Conservation (phyloP, 2,888 invertebrate species). For the Julus scandinavius region DNA sequence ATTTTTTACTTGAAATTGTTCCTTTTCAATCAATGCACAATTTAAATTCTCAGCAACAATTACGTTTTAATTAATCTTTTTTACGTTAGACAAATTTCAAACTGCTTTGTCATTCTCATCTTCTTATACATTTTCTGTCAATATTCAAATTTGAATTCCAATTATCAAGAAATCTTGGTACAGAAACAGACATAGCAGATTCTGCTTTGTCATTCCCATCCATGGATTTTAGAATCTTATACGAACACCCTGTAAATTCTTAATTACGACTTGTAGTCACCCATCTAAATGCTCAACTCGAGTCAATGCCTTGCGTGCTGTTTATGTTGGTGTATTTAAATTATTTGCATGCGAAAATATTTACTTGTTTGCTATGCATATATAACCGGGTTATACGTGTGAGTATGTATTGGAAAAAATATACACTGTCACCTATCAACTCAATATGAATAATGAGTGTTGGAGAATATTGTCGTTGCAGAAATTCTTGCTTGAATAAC, state of each 20-base stretch:
- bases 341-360: neutral
- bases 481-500: neutral
- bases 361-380: neutral
- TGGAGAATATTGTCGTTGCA: neutral
- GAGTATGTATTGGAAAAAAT: neutral
- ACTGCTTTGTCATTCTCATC: no score
- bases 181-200: no score
- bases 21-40: no score
- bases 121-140: no score
- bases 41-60: no score
- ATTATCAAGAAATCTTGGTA: no score
- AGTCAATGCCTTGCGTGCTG: neutral
- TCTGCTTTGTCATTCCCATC: no score
- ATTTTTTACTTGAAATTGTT: no score
- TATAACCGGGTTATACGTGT: neutral
- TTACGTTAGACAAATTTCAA: no score
- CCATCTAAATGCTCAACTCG: neutral
- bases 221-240: no score
- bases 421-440: neutral
- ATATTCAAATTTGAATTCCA: no score
- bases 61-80: no score
- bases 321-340: neutral
- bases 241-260: neutral
- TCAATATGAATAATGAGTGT: neutral
- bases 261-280: neutral